These are phyloP conservation scores for Brachyptera putata DNA, from an alignment of 2,888 invertebrate genomes.

Conservation along the genomic window DNA sequence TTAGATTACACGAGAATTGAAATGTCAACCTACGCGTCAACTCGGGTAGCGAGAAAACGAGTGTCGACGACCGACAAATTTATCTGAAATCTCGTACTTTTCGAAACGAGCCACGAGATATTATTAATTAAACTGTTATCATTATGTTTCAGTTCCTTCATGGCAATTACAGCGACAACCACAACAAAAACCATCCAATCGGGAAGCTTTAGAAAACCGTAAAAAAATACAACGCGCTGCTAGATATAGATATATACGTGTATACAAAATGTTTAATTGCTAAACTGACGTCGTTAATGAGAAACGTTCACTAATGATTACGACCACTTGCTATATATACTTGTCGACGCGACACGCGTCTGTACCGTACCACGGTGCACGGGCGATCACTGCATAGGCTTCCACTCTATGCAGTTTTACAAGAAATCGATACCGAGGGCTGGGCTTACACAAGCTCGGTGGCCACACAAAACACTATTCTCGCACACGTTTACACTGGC, in stretches of 20 bases:
- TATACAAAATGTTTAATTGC: too few relatives aligned
- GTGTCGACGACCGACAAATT: too few relatives aligned
- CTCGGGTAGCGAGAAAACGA: too few relatives aligned
- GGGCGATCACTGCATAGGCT: conserved; percentile 26
- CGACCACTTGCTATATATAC: too few relatives aligned
- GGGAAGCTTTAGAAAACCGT: neutral
- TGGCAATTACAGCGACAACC: too few relatives aligned
- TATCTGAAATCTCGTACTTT: conserved; percentile 8
- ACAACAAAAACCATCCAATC: neutral
- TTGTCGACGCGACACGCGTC: too few relatives aligned
- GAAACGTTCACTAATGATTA: too few relatives aligned
- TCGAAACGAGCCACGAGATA: conserved; percentile 6
- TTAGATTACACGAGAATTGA: too few relatives aligned
- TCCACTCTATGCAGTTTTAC: conserved; percentile 27
- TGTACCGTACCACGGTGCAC: neutral
- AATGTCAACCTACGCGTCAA: too few relatives aligned
- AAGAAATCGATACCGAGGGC: conserved; percentile 25
- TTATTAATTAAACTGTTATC: neutral
- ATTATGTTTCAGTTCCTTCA: neutral
- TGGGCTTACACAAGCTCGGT: conserved; percentile 5
- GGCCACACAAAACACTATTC: neutral
- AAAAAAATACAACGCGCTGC: neutral
- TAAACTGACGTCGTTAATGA: too few relatives aligned
- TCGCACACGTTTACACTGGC: neutral
- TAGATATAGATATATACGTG: too few relatives aligned